Evolutionary conservation across 2,888 invertebrate species (phyloP).

Genomic region (Caenorhabditis wallacei): DNA sequence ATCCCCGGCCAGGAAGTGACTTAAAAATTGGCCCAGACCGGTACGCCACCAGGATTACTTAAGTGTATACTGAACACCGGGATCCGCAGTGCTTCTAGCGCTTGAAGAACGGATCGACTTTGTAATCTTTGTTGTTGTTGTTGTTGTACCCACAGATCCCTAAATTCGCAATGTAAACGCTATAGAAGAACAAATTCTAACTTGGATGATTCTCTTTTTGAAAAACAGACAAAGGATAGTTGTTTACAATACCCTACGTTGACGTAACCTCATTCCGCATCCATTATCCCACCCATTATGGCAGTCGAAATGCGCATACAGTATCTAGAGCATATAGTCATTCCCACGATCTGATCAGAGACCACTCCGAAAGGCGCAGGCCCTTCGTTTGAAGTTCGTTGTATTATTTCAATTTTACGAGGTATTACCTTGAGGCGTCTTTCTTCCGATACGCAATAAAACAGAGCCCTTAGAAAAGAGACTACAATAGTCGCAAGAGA

Average conservation of each 20-base stretch:
- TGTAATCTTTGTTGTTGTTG: too few relatives aligned
- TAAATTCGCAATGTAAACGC: too few relatives aligned
- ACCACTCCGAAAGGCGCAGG: not conserved
- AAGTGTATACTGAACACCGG: too few relatives aligned
- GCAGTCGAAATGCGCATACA: slow-evolving; percentile 11
- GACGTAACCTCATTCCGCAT: slow-evolving; percentile 12
- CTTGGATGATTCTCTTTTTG: too few relatives aligned
- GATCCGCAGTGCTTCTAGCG: too few relatives aligned
- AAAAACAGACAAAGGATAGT: too few relatives aligned
- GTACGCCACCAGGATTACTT: too few relatives aligned
- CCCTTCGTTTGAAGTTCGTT: not conserved
- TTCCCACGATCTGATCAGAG: slow-evolving; percentile 56
- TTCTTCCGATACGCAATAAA: slow-evolving; percentile 23
- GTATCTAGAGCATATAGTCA: not conserved
- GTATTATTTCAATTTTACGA: slow-evolving; percentile 32
- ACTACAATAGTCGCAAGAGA: not conserved
- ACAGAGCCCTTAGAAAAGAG: not conserved
- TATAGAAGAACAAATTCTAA: too few relatives aligned
- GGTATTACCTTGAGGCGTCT: slow-evolving; percentile 3
- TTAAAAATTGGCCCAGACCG: too few relatives aligned
- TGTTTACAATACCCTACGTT: not conserved
- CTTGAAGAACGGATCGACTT: too few relatives aligned
- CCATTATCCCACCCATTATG: slow-evolving; percentile 37
- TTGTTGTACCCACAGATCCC: too few relatives aligned
- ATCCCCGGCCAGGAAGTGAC: too few relatives aligned